Evolutionary conservation across 2,888 invertebrate species (phyloP).

Genomic region (Drosophila differens): DNA sequence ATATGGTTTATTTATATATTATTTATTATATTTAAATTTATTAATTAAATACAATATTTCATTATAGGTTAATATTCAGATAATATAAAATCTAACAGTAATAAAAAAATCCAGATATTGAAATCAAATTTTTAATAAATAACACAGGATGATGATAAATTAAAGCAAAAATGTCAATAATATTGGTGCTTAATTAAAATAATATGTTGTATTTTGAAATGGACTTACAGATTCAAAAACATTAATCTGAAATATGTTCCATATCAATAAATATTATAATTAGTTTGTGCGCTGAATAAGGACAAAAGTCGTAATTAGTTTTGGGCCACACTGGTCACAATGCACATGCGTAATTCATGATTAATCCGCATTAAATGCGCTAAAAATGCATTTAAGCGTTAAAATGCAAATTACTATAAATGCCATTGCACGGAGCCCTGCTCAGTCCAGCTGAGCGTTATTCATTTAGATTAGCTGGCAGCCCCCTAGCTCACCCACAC

Average conservation of each 20-base stretch:
- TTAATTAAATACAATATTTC: background rate
- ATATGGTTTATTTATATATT: no score
- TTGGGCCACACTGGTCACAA: slow-evolving; percentile 21
- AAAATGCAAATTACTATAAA: slow-evolving; percentile 79
- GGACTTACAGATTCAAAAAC: no score
- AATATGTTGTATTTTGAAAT: no score
- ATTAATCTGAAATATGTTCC: background rate
- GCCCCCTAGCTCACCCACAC: background rate
- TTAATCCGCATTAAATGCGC: slow-evolving; percentile 53
- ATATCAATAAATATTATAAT: background rate
- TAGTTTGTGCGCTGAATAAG: background rate
- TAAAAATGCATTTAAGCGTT: slow-evolving; percentile 78
- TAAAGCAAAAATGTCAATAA: background rate
- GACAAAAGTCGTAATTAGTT: background rate
- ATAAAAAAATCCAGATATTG: background rate
- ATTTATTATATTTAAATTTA: background rate
- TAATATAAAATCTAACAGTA: background rate
- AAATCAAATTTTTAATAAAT: background rate
- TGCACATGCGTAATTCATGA: slow-evolving; percentile 28
- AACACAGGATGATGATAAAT: no score
- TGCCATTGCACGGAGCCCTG: slow-evolving; percentile 42
- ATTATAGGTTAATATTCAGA: background rate
- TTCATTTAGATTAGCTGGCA: background rate
- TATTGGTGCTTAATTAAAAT: background rate
- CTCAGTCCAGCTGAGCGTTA: slow-evolving; percentile 6